Evolutionary conservation across 1,140 invertebrate species (phyloP).

Genomic region (Drosophila watanabei): DNA sequence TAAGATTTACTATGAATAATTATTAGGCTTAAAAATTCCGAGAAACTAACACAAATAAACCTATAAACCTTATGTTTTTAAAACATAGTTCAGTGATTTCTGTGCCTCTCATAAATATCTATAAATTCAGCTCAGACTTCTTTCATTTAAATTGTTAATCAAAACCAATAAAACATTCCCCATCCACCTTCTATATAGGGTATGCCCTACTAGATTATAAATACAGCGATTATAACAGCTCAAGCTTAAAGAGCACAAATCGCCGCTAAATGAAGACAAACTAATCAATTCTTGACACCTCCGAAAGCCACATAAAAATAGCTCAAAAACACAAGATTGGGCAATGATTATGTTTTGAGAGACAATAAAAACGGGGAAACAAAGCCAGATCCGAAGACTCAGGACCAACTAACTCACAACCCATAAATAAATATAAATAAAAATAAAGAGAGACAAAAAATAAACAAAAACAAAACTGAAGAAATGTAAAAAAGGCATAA

Average conservation of each 20-base stretch:
- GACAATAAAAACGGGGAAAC: conserved; percentile 51
- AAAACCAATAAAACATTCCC: not conserved
- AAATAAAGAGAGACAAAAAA: conserved; percentile 35
- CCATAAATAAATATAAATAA: conserved; percentile 26
- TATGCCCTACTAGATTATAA: conserved; percentile 23
- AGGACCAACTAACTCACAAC: conserved; percentile 49
- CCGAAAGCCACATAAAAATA: conserved; percentile 34
- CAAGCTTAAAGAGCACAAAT: conserved; percentile 50
- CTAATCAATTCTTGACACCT: conserved; percentile 57
- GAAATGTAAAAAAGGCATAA: conserved; percentile 16
- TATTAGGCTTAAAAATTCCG: not conserved
- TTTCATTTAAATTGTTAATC: not conserved
- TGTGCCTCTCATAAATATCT: not conserved
- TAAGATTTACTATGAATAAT: not conserved
- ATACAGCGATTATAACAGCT: conserved; percentile 35
- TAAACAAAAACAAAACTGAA: conserved; percentile 27
- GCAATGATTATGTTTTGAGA: conserved; percentile 39
- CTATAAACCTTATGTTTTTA: too few relatives aligned
- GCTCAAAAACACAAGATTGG: conserved; percentile 50
- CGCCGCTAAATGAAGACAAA: conserved; percentile 20
- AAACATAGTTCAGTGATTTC: not conserved
- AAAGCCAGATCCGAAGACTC: conserved; percentile 29
- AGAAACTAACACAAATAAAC: not conserved
- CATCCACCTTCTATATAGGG: not conserved
- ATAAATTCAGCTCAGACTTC: not conserved